Evolutionary conservation across 37 sponge, comb jelly and placozoan genomes (phyloP).

Genomic region (Geodia barretti): DNA sequence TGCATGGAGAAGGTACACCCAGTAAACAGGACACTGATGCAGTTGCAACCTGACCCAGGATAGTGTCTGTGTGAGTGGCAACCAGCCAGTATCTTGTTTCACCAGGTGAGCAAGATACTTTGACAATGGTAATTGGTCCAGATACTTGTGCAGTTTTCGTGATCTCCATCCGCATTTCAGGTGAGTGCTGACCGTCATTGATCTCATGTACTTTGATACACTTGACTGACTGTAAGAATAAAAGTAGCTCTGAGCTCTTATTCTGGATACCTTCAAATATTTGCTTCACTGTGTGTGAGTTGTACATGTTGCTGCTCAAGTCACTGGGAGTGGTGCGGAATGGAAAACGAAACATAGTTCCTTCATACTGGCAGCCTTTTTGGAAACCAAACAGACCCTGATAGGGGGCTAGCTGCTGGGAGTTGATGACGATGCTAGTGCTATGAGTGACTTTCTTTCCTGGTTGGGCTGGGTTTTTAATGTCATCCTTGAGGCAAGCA

Average conservation of each 20-base stretch:
- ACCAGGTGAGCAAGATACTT: not conserved
- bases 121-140: not conserved
- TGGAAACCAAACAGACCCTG: slow-evolving; percentile 47
- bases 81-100: slow-evolving; percentile 2
- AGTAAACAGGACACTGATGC: slow-evolving; percentile 29
- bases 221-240: slow-evolving; percentile 29
- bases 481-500: slow-evolving; percentile 23
- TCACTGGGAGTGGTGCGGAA: slow-evolving; percentile 53
- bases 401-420: slow-evolving; percentile 59
- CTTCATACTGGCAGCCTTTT: not conserved
- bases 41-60: not conserved
- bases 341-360: slow-evolving; percentile 80
- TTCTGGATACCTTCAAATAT: not conserved
- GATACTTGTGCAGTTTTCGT: not conserved
- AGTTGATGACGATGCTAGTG: slow-evolving; percentile 7
- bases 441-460: slow-evolving; percentile 43
- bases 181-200: not conserved
- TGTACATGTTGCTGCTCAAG: slow-evolving; percentile 31
- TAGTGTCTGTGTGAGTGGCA: not conserved
- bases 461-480: slow-evolving; percentile 42
- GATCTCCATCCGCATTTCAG: slow-evolving; percentile 3
- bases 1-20: not conserved
- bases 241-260: slow-evolving; percentile 22
- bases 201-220: slow-evolving; percentile 20
- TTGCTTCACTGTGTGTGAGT: slow-evolving; percentile 2